Conservation (phyloP, 2,888 invertebrate genomes). For the Parochlus steinenii region DNA sequence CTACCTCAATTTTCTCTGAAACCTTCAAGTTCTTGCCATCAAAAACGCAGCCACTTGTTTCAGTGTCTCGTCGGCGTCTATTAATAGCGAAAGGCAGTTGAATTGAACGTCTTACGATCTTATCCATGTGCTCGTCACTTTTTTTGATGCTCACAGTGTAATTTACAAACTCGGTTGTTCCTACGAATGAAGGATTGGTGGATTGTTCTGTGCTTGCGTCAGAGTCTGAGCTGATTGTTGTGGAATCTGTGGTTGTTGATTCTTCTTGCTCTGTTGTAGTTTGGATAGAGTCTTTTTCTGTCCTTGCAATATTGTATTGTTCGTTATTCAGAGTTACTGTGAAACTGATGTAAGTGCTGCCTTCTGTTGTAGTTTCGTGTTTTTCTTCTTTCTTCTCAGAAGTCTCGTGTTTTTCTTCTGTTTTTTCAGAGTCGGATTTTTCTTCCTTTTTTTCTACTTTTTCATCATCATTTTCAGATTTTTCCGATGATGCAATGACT, state of each 20-base stretch:
- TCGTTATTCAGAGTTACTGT: no score
- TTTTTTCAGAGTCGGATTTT: no score
- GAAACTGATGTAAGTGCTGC: no score
- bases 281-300: no score
- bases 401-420: no score
- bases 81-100: background rate
- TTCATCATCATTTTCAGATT: no score
- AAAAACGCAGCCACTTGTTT: slow-evolving; percentile 4
- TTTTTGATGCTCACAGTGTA: slow-evolving; percentile 5
- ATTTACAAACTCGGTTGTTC: slow-evolving; percentile 4
- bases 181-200: background rate
- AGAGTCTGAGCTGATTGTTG: background rate
- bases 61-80: background rate
- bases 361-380: no score
- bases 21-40: background rate
- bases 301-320: no score
- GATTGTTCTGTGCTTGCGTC: background rate
- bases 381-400: no score
- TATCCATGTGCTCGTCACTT: background rate
- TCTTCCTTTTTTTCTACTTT: no score
- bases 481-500: no score
- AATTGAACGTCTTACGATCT: slow-evolving; percentile 6
- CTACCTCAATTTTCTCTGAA: slow-evolving; percentile 4
- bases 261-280: background rate
- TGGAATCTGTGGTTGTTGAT: background rate